These are phyloP conservation scores for Atherinomorus stipes DNA, from an alignment of 2,113 vertebrate genomes.

Conservation along the genomic window DNA sequence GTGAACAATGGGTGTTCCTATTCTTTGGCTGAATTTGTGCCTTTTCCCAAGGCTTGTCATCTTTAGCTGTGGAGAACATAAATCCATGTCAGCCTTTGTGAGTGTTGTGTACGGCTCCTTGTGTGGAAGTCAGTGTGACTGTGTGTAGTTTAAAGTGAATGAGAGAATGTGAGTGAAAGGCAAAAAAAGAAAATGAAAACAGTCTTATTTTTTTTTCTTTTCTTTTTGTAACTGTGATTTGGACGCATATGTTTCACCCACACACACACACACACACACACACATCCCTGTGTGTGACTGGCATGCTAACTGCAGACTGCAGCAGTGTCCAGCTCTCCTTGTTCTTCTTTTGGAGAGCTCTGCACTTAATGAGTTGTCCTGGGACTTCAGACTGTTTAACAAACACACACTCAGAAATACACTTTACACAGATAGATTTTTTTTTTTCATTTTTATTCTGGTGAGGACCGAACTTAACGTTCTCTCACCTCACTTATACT, in stretches of 20 bases:
- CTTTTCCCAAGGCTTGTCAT: conserved; percentile 59
- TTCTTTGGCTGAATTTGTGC: conserved; percentile 64
- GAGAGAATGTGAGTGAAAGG: conserved; percentile 30
- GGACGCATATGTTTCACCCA: conserved; percentile 15
- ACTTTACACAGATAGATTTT: neutral
- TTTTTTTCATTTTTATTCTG: neutral
- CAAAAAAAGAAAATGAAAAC: conserved; percentile 4
- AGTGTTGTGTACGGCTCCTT: conserved; percentile 35
- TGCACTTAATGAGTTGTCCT: conserved; percentile 77
- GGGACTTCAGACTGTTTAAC: conserved; percentile 61
- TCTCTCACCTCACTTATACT: neutral
- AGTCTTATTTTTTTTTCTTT: conserved; percentile 1
- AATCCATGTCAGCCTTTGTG: conserved; percentile 66
- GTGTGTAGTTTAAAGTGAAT: conserved; percentile 16
- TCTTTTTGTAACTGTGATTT: conserved; percentile 37
- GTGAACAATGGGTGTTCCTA: conserved; percentile 56
- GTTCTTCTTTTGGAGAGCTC: conserved; percentile 48
- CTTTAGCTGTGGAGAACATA: conserved; percentile 61
- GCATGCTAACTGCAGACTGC: conserved; percentile 73
- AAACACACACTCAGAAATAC: conserved; percentile 31
- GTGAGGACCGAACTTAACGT: neutral
- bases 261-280: conserved; percentile 21
- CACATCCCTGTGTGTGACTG: conserved; percentile 59
- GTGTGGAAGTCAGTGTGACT: conserved; percentile 20
- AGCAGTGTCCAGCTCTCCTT: conserved; percentile 60